Evolutionary conservation across 2,797 vertebrate species (phyloP), one percentile per base, ranked within the genome.

Genomic region (Silurus lanzhouensis): DNA sequence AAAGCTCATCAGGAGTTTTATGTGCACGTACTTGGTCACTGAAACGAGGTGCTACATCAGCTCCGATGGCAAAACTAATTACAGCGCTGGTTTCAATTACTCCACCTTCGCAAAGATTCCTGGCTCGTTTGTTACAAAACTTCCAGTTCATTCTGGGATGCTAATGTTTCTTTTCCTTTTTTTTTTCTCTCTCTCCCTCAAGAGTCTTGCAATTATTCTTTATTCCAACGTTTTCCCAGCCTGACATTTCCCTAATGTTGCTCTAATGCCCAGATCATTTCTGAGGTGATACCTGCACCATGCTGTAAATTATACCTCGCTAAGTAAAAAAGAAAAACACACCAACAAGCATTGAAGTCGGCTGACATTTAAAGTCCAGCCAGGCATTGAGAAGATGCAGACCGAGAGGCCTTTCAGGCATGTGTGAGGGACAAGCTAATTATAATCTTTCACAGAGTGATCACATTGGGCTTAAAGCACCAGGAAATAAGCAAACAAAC

Each of bases 351-450:
- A 10, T 19, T 89, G 91, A 93, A 94, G 92, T 93, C 91, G 92
- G 92, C 91, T 95, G 94, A 94, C 95, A 95, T 95, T 95, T 95
- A 94, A 92, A 93, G 93, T 90, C 91, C 91, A 93, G 91, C 90
- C 93, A 93, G 89, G 91, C 88, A 78, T 91, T 76, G 88, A 91
- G 89, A 86, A 80, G 75, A 72, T 67, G 72, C 88, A 91, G 88
- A 84, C 86, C 84, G 74, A 63, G 85, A 89, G 85, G 55, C 63
- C 84, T 90, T 86, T 76, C 77, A 86, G 89, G 88, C 87, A 85
- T 82, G 86, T 52, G 81, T 72, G 82, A 90, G 87, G 84, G 84
- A 85, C 84, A 83, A 74, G 76, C 82, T 83, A 64, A 87, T 87
- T 87, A 87, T 87, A 80, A 80, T 75, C 75, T 60, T 66, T 78